Conservation (phyloP, 2,797 vertebrate species). For the Discoglossus pictus region DNA sequence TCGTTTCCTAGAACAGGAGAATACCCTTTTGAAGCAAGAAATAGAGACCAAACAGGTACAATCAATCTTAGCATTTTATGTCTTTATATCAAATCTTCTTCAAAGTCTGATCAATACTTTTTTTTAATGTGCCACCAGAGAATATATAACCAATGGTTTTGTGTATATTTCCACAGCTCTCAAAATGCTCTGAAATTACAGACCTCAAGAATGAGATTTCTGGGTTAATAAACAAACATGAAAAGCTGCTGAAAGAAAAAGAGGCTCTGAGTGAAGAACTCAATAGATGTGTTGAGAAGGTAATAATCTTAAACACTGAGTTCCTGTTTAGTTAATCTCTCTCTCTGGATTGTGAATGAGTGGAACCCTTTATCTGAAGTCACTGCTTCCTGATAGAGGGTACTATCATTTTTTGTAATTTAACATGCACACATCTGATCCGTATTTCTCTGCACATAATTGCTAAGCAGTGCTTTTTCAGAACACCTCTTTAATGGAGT, state of each 20-base stretch:
- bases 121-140: too few species aligned
- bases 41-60: conserved; percentile 75
- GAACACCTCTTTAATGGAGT: too few species aligned
- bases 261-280: conserved; percentile 74
- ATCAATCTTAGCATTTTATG: background rate
- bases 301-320: too few species aligned
- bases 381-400: too few species aligned
- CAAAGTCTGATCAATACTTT: background rate
- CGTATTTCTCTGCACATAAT: too few species aligned
- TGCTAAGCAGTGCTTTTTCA: too few species aligned
- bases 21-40: conserved; percentile 76
- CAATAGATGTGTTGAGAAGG: conserved; percentile 72
- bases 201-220: conserved; percentile 71
- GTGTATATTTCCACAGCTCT: conserved; percentile 63
- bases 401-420: too few species aligned
- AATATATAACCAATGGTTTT: background rate
- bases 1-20: conserved; percentile 76
- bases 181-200: conserved; percentile 62
- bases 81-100: background rate
- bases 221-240: conserved; percentile 62
- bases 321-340: too few species aligned
- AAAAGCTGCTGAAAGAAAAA: conserved; percentile 75
- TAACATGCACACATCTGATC: too few species aligned
- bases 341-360: too few species aligned
- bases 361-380: too few species aligned